These are phyloP conservation scores for Ellobius talpinus DNA, from an alignment of 2,113 vertebrate species.

Conservation along the genomic window DNA sequence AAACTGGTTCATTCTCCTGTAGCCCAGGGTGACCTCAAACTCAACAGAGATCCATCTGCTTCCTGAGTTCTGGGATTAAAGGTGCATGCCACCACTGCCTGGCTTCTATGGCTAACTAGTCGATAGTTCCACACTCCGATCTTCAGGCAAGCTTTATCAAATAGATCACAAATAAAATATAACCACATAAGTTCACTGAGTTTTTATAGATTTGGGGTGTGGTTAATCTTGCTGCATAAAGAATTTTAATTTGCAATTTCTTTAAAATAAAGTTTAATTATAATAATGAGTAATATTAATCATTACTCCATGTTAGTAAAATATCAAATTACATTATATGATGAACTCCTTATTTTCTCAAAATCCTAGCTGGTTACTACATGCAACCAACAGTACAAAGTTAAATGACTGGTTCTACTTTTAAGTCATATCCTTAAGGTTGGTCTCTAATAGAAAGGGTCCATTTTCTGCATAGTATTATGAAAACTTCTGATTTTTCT, in stretches of 20 bases:
- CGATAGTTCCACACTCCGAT: too few relatives aligned
- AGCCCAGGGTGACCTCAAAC: too few relatives aligned
- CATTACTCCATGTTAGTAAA: neutral
- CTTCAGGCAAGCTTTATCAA: too few relatives aligned
- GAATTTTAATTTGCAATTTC: neutral
- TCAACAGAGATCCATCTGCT: too few relatives aligned
- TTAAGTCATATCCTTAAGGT: neutral
- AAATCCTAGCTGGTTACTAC: neutral
- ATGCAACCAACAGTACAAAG: neutral
- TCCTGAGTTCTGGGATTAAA: too few relatives aligned
- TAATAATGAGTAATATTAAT: neutral
- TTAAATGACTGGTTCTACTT: neutral
- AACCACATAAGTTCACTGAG: neutral
- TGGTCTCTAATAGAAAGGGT: neutral
- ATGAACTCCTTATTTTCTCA: conserved; percentile 32
- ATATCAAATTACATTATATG: neutral
- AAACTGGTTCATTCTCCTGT: too few relatives aligned
- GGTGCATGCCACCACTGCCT: too few relatives aligned
- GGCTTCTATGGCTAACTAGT: too few relatives aligned
- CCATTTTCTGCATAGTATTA: neutral
- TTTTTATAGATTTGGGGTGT: neutral
- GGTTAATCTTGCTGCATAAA: neutral
- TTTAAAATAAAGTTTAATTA: neutral
- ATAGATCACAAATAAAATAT: too few relatives aligned
- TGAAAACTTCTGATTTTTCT: conserved; percentile 25